Percentiles rank a stretch among this genome's conserved stretches.
phyloP scores from a whole-genome alignment of 2,797 vertebrate species.

The Pangasius djambal region DNA sequence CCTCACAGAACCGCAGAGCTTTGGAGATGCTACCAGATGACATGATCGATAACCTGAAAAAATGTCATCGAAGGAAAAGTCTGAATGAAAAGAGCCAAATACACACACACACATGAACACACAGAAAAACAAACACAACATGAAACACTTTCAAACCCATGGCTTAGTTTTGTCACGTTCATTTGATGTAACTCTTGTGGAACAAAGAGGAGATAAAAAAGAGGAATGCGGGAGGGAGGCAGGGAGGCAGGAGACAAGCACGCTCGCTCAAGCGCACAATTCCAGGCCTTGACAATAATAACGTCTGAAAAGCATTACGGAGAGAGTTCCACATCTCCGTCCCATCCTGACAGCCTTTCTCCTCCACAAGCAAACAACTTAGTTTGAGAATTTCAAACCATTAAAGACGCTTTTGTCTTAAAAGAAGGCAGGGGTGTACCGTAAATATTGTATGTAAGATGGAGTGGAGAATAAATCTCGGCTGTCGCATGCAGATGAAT shows the following conservation, averaged over 20 bases:
- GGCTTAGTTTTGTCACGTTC: constrained; percentile 46
- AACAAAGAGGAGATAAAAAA: constrained; percentile 59
- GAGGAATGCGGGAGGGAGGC: constrained; percentile 39
- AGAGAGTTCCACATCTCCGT: constrained; percentile 53
- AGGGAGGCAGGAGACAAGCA: constrained; percentile 13
- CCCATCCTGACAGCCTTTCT: constrained; percentile 51
- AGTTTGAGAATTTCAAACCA: constrained; percentile 32
- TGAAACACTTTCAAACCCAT: constrained; percentile 40
- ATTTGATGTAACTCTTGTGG: constrained; percentile 54
- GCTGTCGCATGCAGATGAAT: too few species aligned
- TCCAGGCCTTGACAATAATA: constrained; percentile 51
- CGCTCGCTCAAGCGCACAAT: constrained; percentile 44
- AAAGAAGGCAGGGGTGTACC: not conserved
- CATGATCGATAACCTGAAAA: constrained; percentile 44
- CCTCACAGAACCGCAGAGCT: constrained; percentile 29
- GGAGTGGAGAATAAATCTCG: not conserved
- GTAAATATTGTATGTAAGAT: not conserved
- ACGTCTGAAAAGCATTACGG: constrained; percentile 55
- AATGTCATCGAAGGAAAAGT: not conserved
- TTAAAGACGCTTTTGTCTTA: not conserved
- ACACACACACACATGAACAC: not conserved
- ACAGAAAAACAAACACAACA: not conserved
- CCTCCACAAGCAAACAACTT: constrained; percentile 31
- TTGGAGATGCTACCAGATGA: constrained; percentile 24
- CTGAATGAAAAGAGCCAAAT: constrained; percentile 13